Conservation (phyloP, 2,888 invertebrate genomes). For the Eupithecia vulgata region DNA sequence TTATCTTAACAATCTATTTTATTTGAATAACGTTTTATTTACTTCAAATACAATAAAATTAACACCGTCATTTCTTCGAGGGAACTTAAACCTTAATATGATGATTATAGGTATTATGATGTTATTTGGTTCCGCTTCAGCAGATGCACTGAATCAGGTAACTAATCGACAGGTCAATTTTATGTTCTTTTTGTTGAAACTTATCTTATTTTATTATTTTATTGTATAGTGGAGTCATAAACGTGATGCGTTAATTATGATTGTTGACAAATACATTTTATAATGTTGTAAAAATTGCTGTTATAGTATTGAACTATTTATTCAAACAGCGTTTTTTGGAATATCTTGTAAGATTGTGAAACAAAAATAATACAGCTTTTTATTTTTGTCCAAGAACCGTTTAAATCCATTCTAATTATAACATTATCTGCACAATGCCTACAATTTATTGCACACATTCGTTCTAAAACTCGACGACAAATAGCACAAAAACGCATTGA, state of each 20-base stretch:
- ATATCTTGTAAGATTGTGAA: neutral
- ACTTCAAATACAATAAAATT: slow-evolving; percentile 41
- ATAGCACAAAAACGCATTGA: slow-evolving; percentile 16
- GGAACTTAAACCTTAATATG: neutral
- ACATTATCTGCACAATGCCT: slow-evolving; percentile 11
- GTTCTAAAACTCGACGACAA: slow-evolving; percentile 38
- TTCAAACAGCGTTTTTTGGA: neutral
- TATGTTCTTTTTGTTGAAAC: neutral
- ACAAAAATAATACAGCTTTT: neutral
- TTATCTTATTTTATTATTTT: neutral
- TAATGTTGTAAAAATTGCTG: neutral
- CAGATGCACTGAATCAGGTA: slow-evolving; percentile 48
- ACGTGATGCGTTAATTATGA: neutral
- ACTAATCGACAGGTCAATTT: slow-evolving; percentile 23
- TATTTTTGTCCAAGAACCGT: neutral
- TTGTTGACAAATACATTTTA: neutral
- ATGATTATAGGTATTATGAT: neutral
- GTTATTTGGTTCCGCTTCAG: slow-evolving; percentile 41
- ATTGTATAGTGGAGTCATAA: neutral
- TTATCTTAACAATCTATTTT: slow-evolving; percentile 29
- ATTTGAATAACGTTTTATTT: slow-evolving; percentile 30
- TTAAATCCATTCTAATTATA: neutral
- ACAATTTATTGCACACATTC: slow-evolving; percentile 22
- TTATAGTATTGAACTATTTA: neutral
- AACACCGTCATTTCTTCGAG: slow-evolving; percentile 20